These are phyloP conservation scores for Psittacula echo DNA, from an alignment of 2,797 vertebrate genomes.

Conservation along the genomic window DNA sequence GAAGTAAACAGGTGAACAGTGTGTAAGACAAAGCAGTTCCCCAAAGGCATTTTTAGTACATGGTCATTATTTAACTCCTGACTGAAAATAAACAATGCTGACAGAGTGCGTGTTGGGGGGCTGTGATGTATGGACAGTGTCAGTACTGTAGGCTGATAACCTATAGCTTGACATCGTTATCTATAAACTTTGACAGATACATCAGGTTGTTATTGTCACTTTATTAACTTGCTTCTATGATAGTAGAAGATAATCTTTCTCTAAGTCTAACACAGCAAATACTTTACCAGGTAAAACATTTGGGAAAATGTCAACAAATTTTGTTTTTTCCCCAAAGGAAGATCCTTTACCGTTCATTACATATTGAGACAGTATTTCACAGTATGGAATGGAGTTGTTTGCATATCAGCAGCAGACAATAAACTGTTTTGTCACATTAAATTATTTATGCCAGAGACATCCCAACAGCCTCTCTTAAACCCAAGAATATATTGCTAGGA, in stretches of 20 bases:
- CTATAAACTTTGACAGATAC: constrained; percentile 72
- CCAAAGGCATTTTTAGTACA: constrained; percentile 72
- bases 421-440: constrained; percentile 69
- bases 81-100: constrained; percentile 77
- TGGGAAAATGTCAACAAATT: constrained; percentile 44
- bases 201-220: constrained; percentile 76
- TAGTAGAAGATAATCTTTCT: constrained; percentile 69
- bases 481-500: constrained; percentile 18
- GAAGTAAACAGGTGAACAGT: constrained; percentile 72
- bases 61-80: constrained; percentile 76
- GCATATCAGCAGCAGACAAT: constrained; percentile 64
- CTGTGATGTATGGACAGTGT: constrained; percentile 74
- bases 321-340: not conserved
- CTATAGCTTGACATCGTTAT: constrained; percentile 76
- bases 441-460: constrained; percentile 68
- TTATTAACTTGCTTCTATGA: constrained; percentile 73
- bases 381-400: constrained; percentile 62
- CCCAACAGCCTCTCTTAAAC: constrained; percentile 21
- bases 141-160: constrained; percentile 72
- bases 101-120: constrained; percentile 66
- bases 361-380: constrained; percentile 46
- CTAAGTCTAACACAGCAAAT: constrained; percentile 49
- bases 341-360: constrained; percentile 48
- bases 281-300: constrained; percentile 65
- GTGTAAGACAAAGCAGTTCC: constrained; percentile 73